A percentile compares a stretch with the other conserved stretches of the same genome.
phyloP scores from a whole-genome alignment of 2,888 invertebrate genomes.

The Limenitis camilla region DNA sequence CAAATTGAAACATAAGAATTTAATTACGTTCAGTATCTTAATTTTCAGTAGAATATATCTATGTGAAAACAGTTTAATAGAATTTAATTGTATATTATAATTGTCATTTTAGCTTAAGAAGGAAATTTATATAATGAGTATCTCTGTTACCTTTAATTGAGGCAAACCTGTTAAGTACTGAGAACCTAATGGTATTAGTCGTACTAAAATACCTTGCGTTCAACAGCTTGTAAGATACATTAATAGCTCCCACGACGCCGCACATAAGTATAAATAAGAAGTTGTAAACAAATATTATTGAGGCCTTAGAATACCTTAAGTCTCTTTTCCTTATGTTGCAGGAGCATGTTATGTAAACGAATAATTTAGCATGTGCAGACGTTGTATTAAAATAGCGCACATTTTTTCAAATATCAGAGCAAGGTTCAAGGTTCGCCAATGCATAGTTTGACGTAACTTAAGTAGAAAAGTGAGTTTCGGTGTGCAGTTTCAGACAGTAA shows the following conservation, averaged over 20 bases:
- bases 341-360: no score
- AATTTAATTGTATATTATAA: no score
- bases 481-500: slow-evolving; percentile 24
- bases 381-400: no score
- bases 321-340: no score
- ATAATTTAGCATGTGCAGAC: no score
- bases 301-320: no score
- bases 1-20: no score
- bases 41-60: no score
- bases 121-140: no score
- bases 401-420: not conserved
- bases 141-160: not conserved
- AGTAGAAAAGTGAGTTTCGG: slow-evolving; percentile 27
- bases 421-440: slow-evolving; percentile 5
- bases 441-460: slow-evolving; percentile 5
- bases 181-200: slow-evolving; percentile 16
- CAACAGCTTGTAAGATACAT: slow-evolving; percentile 24
- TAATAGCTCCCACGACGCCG: slow-evolving; percentile 18
- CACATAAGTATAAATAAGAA: slow-evolving; percentile 19
- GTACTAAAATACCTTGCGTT: slow-evolving; percentile 23
- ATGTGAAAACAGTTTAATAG: no score
- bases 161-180: slow-evolving; percentile 8
- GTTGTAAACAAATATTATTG: slow-evolving; percentile 18
- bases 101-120: no score
- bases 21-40: no score